These are phyloP conservation scores for Seriola rivoliana DNA, from an alignment of 2,113 vertebrate species.

Conservation along the genomic window DNA sequence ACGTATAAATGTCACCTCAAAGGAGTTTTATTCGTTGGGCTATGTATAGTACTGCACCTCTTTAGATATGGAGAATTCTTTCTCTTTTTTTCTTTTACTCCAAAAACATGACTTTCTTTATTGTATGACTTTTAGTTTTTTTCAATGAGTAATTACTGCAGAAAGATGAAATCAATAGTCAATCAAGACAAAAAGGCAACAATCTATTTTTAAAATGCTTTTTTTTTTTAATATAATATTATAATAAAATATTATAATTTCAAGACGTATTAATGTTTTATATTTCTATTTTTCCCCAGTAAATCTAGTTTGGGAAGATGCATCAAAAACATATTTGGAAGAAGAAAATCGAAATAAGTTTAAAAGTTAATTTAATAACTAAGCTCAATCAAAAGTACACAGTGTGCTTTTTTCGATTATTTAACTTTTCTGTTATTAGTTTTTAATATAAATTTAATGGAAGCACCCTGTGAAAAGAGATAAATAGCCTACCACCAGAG, in stretches of 20 bases:
- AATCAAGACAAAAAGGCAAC: background rate
- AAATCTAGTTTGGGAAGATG: background rate
- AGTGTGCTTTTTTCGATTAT: background rate
- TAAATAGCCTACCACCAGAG: background rate
- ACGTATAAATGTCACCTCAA: background rate
- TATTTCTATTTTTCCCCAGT: background rate
- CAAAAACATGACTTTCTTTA: no score
- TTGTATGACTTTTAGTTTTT: background rate
- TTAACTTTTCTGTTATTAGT: background rate
- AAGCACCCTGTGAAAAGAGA: background rate
- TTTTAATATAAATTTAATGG: background rate
- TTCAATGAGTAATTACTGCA: background rate
- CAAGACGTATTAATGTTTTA: background rate
- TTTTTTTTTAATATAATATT: background rate
- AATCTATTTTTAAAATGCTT: background rate
- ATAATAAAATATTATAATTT: no score
- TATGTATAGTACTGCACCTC: background rate
- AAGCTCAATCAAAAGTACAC: background rate
- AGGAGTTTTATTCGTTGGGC: background rate
- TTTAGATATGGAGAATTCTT: background rate
- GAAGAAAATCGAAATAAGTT: background rate
- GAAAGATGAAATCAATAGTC: background rate
- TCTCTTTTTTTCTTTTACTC: background rate
- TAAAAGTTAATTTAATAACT: background rate
- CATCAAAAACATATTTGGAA: background rate